Base-by-base conservation (phyloP, 2,797 vertebrate genomes). In the Pelobates cultripes region DNA sequence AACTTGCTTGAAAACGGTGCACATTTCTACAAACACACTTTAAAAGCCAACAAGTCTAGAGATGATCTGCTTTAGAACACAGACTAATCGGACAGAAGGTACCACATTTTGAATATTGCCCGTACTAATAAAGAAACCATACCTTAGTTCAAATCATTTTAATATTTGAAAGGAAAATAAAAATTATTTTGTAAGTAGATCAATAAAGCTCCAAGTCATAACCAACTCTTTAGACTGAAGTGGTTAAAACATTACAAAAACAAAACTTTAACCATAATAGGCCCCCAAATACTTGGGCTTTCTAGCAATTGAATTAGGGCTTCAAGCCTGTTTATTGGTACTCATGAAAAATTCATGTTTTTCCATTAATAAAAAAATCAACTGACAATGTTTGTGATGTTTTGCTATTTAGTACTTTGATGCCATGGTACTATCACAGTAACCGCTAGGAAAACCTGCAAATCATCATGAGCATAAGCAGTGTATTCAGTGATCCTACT, bases 101-200 rank as follows among this genome's bases (percentile, higher is more conserved):
- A 28, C 28, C 28, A 28, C 28, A 28, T 28, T 28, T 28, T 28
- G 28, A 28, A 28, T 28, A 28, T 28, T 28, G 28, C 28, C 28
- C 28, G 28, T 28, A 51, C 1, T 51, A 51, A 6, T 51, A 51
- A 51, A 51, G 47, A 51, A 51, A 51, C 47, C 47, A 51, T 1
- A 51, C 10, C 2, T 51, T 51, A 51, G 5, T 51, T 51, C 47
- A 51, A 51, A 51, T 51, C 5, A 51, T 57, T 57, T 73, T 73
- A 60, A 73, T 73, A 28, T 73, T 28, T 45, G 41, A 57, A 73
- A 73, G 40, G 60, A 44, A 73, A 14, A 83, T 70, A 40, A 78
- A 83, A 78, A 80, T 51, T 28, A 64, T 67, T 64, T 41, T 45
- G 77, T 28, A 73, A 80, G 40, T 43, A 28, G 63, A 78, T 73